phyloP scores from a whole-genome alignment of 2,113 vertebrate genomes.

The Zapus hudsonius region DNA sequence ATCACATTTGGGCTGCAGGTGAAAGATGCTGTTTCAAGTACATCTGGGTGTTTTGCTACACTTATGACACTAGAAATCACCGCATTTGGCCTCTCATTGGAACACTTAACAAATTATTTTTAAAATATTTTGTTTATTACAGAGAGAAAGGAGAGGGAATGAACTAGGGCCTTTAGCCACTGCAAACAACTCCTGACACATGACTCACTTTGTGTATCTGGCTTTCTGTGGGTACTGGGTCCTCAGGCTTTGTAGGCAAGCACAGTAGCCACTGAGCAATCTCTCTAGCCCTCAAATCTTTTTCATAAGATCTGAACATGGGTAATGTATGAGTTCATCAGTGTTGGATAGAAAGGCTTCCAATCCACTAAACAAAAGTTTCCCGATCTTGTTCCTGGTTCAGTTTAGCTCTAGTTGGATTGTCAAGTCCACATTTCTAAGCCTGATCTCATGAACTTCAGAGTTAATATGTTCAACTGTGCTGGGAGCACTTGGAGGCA shows the following conservation, averaged over 20 bases:
- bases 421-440: not conserved
- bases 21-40: not conserved
- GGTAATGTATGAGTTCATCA: not conserved
- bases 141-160: too few relatives aligned
- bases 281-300: too few relatives aligned
- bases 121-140: too few relatives aligned
- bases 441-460: not conserved
- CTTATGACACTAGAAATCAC: not conserved
- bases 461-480: not conserved
- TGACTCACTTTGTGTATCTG: too few relatives aligned
- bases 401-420: not conserved
- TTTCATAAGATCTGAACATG: not conserved
- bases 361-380: not conserved
- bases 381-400: not conserved
- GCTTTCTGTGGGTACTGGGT: too few relatives aligned
- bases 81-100: not conserved
- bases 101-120: constrained; percentile 13
- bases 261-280: too few relatives aligned
- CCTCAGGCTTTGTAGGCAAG: too few relatives aligned
- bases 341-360: not conserved
- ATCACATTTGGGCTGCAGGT: not conserved
- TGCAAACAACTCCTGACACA: too few relatives aligned
- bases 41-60: not conserved
- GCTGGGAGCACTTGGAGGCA: not conserved
- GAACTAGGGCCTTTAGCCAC: too few relatives aligned